phyloP scores from a whole-genome alignment of 2,888 invertebrate species.

The Acrobasis suavella region DNA sequence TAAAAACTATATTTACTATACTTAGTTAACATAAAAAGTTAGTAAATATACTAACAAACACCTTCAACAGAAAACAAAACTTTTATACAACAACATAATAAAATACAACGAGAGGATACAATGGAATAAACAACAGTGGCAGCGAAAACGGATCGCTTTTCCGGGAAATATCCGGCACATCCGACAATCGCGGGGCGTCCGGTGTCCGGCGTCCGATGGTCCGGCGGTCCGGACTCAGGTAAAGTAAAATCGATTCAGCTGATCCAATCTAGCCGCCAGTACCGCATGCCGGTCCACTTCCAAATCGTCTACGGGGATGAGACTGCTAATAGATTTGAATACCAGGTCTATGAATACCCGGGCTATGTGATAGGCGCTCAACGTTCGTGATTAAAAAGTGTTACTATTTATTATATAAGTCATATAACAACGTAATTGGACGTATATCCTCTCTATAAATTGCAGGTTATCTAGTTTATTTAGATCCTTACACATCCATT shows the following conservation, averaged over 20 bases:
- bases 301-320: neutral
- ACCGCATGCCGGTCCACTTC: neutral
- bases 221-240: neutral
- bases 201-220: neutral
- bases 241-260: neutral
- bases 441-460: too few relatives aligned
- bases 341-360: neutral
- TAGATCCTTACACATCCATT: too few relatives aligned
- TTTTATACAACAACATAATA: too few relatives aligned
- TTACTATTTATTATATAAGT: too few relatives aligned
- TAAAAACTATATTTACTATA: too few relatives aligned
- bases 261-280: neutral
- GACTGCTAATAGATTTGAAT: neutral
- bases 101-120: neutral
- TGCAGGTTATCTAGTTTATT: too few relatives aligned
- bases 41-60: too few relatives aligned
- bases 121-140: neutral
- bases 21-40: too few relatives aligned
- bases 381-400: too few relatives aligned
- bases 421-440: too few relatives aligned
- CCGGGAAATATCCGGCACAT: neutral
- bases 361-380: too few relatives aligned
- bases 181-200: slow-evolving; percentile 1
- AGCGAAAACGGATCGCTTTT: neutral
- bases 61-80: too few relatives aligned